Conservation (phyloP, 2,888 invertebrate genomes). For the Conus canariensis region DNA sequence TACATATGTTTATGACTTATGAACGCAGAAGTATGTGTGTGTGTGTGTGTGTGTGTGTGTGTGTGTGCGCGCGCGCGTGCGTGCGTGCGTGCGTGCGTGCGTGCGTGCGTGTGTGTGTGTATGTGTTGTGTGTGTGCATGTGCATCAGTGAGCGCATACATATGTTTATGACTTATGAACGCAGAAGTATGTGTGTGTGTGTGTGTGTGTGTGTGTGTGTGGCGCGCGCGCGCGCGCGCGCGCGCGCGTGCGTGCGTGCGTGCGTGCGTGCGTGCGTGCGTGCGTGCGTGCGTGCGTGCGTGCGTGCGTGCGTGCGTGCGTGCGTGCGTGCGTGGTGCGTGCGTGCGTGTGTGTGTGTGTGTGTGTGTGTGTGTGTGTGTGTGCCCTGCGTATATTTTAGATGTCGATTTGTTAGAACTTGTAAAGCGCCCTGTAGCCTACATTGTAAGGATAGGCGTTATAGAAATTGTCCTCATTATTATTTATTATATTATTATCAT, state of each 20-base stretch:
- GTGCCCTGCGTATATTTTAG: neutral
- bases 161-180: too few species aligned
- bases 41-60: neutral
- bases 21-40: too few species aligned
- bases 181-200: too few species aligned
- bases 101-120: constrained; percentile 25
- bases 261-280: neutral
- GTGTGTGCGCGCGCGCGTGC: neutral
- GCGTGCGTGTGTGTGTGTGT: constrained; percentile 19
- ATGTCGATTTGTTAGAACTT: too few species aligned
- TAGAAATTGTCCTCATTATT: too few species aligned
- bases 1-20: too few species aligned
- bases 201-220: too few species aligned
- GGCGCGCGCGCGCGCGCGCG: too few species aligned
- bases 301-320: neutral
- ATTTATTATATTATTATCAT: too few species aligned
- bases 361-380: constrained; percentile 28
- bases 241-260: neutral
- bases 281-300: neutral
- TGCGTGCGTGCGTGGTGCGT: neutral
- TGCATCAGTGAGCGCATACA: neutral
- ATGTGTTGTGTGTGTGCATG: constrained; percentile 18
- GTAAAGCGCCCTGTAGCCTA: too few species aligned
- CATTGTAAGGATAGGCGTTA: too few species aligned
- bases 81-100: neutral